Percentiles rank a stretch among this genome's conserved stretches.
These are phyloP conservation scores for Bergia puertoricense DNA, from an alignment of 92 coral and sea anemone genomes.

Conservation along the genomic window DNA sequence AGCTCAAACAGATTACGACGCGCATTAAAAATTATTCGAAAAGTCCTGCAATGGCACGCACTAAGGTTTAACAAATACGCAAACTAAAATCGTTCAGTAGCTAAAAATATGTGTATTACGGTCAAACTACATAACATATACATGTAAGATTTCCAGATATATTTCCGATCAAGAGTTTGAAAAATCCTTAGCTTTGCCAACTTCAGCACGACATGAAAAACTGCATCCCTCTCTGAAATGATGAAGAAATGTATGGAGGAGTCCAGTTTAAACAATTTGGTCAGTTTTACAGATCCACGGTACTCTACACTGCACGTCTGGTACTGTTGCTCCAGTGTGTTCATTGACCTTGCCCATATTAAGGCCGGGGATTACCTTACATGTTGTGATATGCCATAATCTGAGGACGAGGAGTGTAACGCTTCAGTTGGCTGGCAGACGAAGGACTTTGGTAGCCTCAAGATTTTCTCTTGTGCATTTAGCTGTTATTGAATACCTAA, in stretches of 20 bases:
- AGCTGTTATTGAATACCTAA: constrained; percentile 1
- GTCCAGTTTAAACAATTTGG: neutral
- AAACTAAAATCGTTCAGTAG: too few relatives aligned
- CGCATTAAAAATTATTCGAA: neutral
- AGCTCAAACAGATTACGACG: neutral
- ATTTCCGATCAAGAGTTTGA: neutral
- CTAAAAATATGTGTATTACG: too few relatives aligned
- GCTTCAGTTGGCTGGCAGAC: constrained; percentile 36
- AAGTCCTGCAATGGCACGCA: neutral
- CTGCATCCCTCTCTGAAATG: neutral
- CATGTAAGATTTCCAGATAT: too few relatives aligned
- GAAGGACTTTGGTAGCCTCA: neutral
- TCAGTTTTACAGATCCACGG: neutral
- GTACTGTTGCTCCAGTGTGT: constrained; percentile 13
- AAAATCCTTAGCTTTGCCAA: neutral
- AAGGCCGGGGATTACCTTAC: neutral
- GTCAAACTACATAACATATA: too few relatives aligned
- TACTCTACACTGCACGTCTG: neutral
- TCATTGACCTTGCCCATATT: constrained; percentile 5
- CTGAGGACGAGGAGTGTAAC: constrained; percentile 39
- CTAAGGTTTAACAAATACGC: too few relatives aligned
- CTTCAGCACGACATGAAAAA: neutral
- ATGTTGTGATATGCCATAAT: constrained; percentile 43
- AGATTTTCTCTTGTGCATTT: neutral
- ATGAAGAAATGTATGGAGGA: neutral